These are phyloP conservation scores for Doryteuthis pealeii DNA, from an alignment of 1,140 invertebrate species.

Conservation along the genomic window DNA sequence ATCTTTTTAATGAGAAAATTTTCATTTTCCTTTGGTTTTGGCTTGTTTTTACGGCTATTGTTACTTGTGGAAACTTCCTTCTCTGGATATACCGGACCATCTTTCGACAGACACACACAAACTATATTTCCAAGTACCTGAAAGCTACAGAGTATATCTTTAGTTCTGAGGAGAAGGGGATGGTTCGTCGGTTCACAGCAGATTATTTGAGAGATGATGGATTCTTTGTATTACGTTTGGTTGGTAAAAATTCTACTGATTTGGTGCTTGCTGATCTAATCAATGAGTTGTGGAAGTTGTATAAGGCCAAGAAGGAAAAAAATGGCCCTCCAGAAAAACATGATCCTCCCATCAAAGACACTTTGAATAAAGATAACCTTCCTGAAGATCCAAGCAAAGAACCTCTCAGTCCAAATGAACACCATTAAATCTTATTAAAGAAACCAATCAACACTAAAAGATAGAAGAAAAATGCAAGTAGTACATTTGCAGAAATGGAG, in stretches of 20 bases:
- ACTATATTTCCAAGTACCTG: conserved; percentile 55
- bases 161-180: conserved; percentile 22
- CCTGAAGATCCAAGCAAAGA: not conserved
- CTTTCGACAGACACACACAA: conserved; percentile 33
- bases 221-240: conserved; percentile 41
- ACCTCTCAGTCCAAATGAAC: not conserved
- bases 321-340: not conserved
- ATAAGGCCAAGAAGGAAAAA: conserved; percentile 23
- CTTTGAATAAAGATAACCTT: not conserved
- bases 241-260: conserved; percentile 44
- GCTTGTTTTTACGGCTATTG: conserved; percentile 45
- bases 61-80: conserved; percentile 54
- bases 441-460: no score
- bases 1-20: conserved; percentile 65
- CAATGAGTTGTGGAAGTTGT: conserved; percentile 38
- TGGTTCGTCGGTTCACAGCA: conserved; percentile 26
- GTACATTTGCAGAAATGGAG: no score
- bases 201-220: conserved; percentile 40
- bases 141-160: conserved; percentile 32
- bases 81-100: conserved; percentile 46
- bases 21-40: conserved; percentile 58
- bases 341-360: not conserved
- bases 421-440: no score
- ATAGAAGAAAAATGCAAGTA: no score
- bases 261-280: conserved; percentile 42